These are phyloP conservation scores for Zoanthus sociatus DNA, from an alignment of 92 coral and sea anemone genomes.

Conservation along the genomic window DNA sequence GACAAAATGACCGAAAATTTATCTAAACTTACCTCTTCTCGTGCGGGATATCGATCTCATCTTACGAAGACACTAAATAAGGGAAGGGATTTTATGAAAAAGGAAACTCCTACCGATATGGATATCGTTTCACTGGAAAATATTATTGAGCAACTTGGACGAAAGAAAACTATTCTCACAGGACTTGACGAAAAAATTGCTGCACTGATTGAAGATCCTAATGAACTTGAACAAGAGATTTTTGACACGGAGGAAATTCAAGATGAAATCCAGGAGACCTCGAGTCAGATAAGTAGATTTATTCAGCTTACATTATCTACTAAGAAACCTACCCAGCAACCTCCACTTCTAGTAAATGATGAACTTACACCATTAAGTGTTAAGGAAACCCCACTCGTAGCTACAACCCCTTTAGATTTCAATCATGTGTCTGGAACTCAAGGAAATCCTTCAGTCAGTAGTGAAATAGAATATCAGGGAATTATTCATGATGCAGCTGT, in stretches of 20 bases:
- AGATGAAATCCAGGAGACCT: conserved; percentile 46
- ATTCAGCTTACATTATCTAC: conserved; percentile 13
- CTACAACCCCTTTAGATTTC: conserved; percentile 1
- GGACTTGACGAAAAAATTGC: conserved; percentile 48
- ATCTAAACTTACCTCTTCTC: conserved; percentile 47
- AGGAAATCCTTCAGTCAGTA: background rate
- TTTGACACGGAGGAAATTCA: conserved; percentile 52
- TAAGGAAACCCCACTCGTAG: background rate
- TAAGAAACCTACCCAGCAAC: conserved; percentile 27
- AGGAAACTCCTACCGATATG: conserved; percentile 35
- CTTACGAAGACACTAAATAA: conserved; percentile 49
- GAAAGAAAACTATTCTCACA: conserved; percentile 40
- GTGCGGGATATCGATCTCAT: conserved; percentile 56
- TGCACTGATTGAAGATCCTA: conserved; percentile 51
- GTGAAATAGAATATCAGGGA: background rate
- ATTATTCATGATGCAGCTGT: background rate
- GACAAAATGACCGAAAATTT: conserved; percentile 43
- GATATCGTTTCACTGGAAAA: conserved; percentile 45
- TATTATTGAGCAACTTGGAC: conserved; percentile 41
- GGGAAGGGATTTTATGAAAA: conserved; percentile 23
- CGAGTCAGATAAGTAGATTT: conserved; percentile 50
- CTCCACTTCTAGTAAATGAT: conserved; percentile 23
- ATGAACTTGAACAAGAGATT: conserved; percentile 44
- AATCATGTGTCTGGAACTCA: background rate
- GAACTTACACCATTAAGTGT: background rate